Percentiles rank a stretch among this genome's conserved stretches.
Conservation (phyloP, 2,797 vertebrate species). For the Ficedula albicollis region DNA sequence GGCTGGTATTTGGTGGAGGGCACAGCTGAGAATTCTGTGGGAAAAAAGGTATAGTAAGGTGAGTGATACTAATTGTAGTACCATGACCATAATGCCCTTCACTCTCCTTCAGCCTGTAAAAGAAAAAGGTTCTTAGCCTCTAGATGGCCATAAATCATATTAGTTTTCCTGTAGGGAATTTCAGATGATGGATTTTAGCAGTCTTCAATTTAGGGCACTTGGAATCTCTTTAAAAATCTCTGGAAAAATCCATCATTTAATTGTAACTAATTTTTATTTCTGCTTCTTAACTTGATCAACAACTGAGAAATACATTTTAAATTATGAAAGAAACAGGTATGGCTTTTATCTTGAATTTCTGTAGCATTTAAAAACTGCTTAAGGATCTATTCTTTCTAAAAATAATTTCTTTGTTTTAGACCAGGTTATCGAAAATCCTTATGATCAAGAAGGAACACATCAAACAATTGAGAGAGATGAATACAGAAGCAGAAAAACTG, state of each 20-base stretch:
- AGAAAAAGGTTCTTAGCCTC: neutral
- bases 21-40: neutral
- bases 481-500: constrained; percentile 97
- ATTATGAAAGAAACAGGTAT: neutral
- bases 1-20: neutral
- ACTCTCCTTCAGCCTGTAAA: neutral
- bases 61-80: neutral
- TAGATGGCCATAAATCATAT: neutral
- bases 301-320: neutral
- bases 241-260: neutral
- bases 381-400: constrained; percentile 48
- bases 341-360: neutral
- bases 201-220: neutral
- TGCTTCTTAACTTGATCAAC: neutral
- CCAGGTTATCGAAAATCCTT: constrained; percentile 96
- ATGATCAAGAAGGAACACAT: constrained; percentile 99
- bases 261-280: neutral
- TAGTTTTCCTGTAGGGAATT: neutral
- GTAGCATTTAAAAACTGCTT: neutral
- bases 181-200: neutral
- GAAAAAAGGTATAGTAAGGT: neutral
- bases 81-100: neutral
- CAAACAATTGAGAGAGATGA: constrained; percentile 98
- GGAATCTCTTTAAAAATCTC: neutral
- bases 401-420: constrained; percentile 79